phyloP scores from a whole-genome alignment of 2,113 vertebrate species.

The Eurystomus gularis region DNA sequence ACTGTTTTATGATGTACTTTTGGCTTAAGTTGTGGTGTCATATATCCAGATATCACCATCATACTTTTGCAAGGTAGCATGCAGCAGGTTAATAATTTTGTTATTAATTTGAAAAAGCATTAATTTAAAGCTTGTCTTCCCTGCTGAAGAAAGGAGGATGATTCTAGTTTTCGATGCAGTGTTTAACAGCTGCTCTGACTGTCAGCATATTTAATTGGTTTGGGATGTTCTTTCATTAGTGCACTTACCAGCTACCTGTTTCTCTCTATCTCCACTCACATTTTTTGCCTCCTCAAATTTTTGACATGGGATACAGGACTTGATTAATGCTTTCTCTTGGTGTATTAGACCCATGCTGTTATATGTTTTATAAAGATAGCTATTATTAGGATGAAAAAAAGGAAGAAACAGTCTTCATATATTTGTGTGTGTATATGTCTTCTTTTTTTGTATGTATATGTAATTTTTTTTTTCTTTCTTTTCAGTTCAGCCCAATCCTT shows the following conservation, averaged over 20 bases:
- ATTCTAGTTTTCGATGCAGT: background rate
- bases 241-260: background rate
- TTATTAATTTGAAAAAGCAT: conserved; percentile 6
- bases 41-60: background rate
- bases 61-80: background rate
- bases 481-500: conserved; percentile 92
- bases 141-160: background rate
- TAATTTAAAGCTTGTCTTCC: background rate
- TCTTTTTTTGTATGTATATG: background rate
- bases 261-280: rapidly evolving
- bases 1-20: background rate
- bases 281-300: conserved; percentile 19
- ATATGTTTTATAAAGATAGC: background rate
- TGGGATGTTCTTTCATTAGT: background rate
- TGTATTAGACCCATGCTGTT: background rate
- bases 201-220: background rate
- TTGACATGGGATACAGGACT: background rate
- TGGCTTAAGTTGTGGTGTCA: background rate
- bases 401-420: background rate
- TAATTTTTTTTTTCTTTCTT: background rate
- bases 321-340: background rate
- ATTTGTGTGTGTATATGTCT: background rate
- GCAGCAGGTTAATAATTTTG: background rate
- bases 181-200: background rate
- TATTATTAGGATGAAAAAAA: background rate